A percentile compares a stretch with the other conserved stretches of the same genome.
Evolutionary conservation across 1,140 invertebrate genomes (phyloP).

Genomic region (Streblospio benedicti): DNA sequence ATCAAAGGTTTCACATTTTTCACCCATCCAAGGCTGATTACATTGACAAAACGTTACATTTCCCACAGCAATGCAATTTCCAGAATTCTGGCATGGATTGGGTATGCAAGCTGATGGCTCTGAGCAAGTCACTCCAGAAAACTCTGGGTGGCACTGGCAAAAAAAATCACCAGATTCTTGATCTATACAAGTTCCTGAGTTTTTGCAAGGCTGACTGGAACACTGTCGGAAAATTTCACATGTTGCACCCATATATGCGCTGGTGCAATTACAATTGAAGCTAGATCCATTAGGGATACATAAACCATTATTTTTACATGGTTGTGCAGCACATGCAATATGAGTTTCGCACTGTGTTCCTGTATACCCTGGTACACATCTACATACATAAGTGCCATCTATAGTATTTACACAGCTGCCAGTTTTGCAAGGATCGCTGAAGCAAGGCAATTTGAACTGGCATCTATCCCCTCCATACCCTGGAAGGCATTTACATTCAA

Average conservation of each 20-base stretch:
- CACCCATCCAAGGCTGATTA: neutral
- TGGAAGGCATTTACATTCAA: conserved; percentile 26
- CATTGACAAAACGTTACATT: conserved; percentile 17
- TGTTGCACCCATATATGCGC: conserved; percentile 21
- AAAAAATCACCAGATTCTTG: no score
- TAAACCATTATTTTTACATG: conserved; percentile 18
- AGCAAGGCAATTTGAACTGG: conserved; percentile 20
- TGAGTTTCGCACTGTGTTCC: neutral
- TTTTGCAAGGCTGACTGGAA: conserved; percentile 22
- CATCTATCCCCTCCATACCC: conserved; percentile 26
- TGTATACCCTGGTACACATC: conserved; percentile 2
- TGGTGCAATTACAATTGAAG: conserved; percentile 27
- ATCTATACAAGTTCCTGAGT: conserved; percentile 25
- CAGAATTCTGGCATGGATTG: conserved; percentile 5
- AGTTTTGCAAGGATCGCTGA: conserved; percentile 22
- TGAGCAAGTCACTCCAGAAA: conserved; percentile 7
- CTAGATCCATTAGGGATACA: conserved; percentile 55
- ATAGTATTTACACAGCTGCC: no score
- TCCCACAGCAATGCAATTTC: conserved; percentile 10
- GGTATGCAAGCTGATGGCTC: neutral
- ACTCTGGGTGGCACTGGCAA: conserved; percentile 4
- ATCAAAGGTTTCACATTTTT: conserved; percentile 7
- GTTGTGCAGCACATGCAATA: conserved; percentile 3
- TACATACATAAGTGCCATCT: neutral
- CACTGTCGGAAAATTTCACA: conserved; percentile 25